Evolutionary conservation across 1,140 invertebrate species (phyloP).

Genomic region (Macrotrachela quadricornifera): DNA sequence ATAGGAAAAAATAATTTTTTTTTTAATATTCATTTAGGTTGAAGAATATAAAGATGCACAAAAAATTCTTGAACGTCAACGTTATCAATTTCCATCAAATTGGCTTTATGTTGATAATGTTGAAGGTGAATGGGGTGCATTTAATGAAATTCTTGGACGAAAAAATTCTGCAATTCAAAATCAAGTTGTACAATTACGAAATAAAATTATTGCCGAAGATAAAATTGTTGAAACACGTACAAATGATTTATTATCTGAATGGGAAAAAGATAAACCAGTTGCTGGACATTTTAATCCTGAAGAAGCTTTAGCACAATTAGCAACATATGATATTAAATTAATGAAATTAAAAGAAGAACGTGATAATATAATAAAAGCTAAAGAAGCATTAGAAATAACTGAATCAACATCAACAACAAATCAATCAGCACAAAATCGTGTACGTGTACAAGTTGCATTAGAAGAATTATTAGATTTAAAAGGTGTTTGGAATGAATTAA

Average conservation of each 20-base stretch:
- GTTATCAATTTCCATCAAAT: constrained; percentile 82
- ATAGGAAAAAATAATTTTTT: too few relatives aligned
- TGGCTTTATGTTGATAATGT: constrained; percentile 98
- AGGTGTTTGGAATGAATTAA: constrained; percentile 75
- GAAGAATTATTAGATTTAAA: constrained; percentile 47
- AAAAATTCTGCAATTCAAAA: constrained; percentile 94
- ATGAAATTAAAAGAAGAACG: constrained; percentile 80
- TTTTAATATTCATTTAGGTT: too few relatives aligned
- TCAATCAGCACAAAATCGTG: constrained; percentile 35
- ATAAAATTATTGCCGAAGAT: constrained; percentile 97
- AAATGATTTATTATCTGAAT: constrained; percentile 69
- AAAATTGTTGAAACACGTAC: constrained; percentile 85
- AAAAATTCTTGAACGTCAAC: constrained; percentile 75
- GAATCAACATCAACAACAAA: constrained; percentile 33
- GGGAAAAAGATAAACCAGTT: constrained; percentile 83
- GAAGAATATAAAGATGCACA: constrained; percentile 62
- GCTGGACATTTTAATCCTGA: constrained; percentile 61
- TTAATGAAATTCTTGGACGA: constrained; percentile 91
- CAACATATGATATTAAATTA: constrained; percentile 82
- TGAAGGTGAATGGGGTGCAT: constrained; percentile 96
- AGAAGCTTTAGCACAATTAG: constrained; percentile 68
- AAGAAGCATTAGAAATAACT: constrained; percentile 86
- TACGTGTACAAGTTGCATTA: constrained; percentile 70
- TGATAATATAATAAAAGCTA: constrained; percentile 92
- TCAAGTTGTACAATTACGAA: constrained; percentile 60